Evolutionary conservation across 2,113 vertebrate genomes (phyloP), one percentile per base, ranked within the genome.

Genomic region (Cyprinodon tularosa): DNA sequence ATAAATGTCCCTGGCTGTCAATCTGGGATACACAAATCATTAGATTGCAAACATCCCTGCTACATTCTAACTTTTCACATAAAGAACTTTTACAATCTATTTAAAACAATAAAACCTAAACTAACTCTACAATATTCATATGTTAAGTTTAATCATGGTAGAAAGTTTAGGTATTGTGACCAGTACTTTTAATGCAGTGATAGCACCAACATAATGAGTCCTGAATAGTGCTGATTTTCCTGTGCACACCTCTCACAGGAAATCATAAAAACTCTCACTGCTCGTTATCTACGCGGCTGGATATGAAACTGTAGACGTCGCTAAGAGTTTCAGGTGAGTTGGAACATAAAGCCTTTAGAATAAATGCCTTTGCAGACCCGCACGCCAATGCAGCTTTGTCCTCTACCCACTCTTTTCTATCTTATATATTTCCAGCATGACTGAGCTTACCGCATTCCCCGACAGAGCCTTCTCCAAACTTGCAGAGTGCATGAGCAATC

Each of bases 161-260:
- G 66, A 6, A 67, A 82, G 84, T 85, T 74, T 74, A 77, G 81
- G 69, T 85, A 78, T 84, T 90, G 86, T 82, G 89, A 89, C 87
- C 85, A 6, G 20, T 86, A 90, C 88, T 89, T 91, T 93, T 84
- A 91, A 87, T 91, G 88, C 91, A 89, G 85, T 87, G 89, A 89
- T 88, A 91, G 90, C 92, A 90, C 85, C 83, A 80, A 83, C 80
- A 88, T 91, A 90, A 92, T 91, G 88, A 93, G 85, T 80, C 74
- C 84, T 88, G 84, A 84, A 91, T 85, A 89, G 66, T 87, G 90
- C 89, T 88, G 90, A 93, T 91, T 84, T 88, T 66, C 77, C 86
- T 85, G 87, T 81, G 86, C 74, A 72, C 22, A 20, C 61, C 85
- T 71, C 89, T 88, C 92, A 70, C 78, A 90, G 92, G 91, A 92